A percentile compares a stretch with the other conserved stretches of the same genome.
phyloP scores from a whole-genome alignment of 2,797 vertebrate species.

The Chanos chanos region DNA sequence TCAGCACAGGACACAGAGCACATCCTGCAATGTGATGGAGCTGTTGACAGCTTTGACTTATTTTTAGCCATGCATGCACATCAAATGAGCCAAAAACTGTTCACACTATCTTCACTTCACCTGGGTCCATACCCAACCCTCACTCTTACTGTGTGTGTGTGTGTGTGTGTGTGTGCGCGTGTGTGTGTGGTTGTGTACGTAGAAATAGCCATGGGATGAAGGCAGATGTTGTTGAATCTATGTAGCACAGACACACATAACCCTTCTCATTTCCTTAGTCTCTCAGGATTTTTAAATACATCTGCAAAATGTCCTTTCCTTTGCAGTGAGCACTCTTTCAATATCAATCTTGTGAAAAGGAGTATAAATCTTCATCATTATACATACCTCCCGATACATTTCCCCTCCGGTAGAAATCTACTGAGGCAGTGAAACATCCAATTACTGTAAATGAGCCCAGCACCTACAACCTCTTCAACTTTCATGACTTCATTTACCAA shows the following conservation, averaged over 20 bases:
- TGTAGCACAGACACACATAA: not conserved
- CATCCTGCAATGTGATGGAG: constrained; percentile 6
- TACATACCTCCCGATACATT: too few species aligned
- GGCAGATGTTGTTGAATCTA: not conserved
- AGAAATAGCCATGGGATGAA: not conserved
- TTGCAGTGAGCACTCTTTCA: too few species aligned
- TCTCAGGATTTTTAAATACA: not conserved
- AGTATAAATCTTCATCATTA: not conserved
- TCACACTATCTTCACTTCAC: not conserved
- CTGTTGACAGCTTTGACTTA: constrained; percentile 10
- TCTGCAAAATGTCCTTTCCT: too few species aligned
- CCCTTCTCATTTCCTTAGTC: not conserved
- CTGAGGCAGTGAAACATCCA: not conserved
- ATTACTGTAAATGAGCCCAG: not conserved
- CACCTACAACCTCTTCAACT: not conserved
- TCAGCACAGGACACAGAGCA: not conserved
- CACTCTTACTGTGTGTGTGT: not conserved
- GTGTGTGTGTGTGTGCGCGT: not conserved
- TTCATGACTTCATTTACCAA: not conserved
- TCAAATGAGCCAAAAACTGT: not conserved
- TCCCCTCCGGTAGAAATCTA: not conserved
- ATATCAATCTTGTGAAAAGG: constrained; percentile 7
- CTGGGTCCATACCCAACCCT: not conserved
- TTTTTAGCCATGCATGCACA: constrained; percentile 9
- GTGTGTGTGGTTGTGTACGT: not conserved